Base-by-base conservation (phyloP, 2,888 invertebrate genomes). In the Machimus rusticus region DNA sequence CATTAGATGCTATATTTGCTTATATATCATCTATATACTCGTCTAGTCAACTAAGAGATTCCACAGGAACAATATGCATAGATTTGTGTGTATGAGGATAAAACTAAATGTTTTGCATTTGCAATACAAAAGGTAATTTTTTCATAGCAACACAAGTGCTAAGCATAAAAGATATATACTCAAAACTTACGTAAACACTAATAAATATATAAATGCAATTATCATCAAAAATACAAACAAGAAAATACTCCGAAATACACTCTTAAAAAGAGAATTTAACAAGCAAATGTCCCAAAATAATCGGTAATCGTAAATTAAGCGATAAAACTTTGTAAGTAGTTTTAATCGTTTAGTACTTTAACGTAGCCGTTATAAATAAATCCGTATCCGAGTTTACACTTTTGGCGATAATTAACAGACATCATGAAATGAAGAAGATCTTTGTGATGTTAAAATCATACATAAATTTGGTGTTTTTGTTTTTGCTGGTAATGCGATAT, bases 301-400 rank as follows among this genome's bases (percentile, higher is more conserved):
- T 23, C 66, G 66, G 66, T 28, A 66, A 66, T 28, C 28, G 19
- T 66, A 43, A 43, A 78, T 78, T 78, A 78, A 78, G 78, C 78
- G 78, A 78, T 43, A 43, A 78, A 78, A 78, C 39, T 39, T 78
- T 78, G 43, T 39, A 43, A 43, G 78, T 78, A 78, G 43, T 39
- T 78, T 78, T 37, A 43, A 78, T 78, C 39, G 78, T 78, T 78
- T 78, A 37, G 43, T 78, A 78, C 43, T 43, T n/a, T 78, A 19
- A 66, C 23, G 66, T 28, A 66, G 23, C 66, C 66, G 66, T 9
- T 46, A 14, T 55, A 55, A 55, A 14, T 55, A 55, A 55, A 19
- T 6, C 19, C 55, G 19, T 37, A 77, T 74, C 74, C 19, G n/a
- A 76, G 34, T 37, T 76, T 8, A 76, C 31, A 76, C 76, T 76